phyloP scores from a whole-genome alignment of 1,140 invertebrate species.

The Drosophila murphyi region DNA sequence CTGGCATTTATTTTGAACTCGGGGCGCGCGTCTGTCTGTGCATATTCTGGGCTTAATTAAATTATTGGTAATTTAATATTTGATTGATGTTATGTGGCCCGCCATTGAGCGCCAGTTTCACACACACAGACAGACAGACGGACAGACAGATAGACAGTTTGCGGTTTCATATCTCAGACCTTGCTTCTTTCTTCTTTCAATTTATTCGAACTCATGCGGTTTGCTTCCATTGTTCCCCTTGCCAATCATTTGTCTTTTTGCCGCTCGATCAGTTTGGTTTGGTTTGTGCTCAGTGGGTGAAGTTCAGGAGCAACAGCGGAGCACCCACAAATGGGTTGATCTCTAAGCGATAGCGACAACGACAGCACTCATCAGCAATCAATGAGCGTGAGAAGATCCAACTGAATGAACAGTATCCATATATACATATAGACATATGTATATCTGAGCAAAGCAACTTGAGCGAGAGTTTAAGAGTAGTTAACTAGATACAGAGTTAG shows the following conservation, averaged over 20 bases:
- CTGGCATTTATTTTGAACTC: conserved; percentile 81
- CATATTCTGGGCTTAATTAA: conserved; percentile 82
- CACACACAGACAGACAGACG: too few species aligned
- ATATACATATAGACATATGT: neutral
- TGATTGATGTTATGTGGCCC: conserved; percentile 77
- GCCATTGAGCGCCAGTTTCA: conserved; percentile 28
- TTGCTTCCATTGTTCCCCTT: conserved; percentile 31
- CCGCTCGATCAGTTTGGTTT: neutral
- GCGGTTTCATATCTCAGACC: conserved; percentile 47
- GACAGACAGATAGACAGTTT: conserved; percentile 9
- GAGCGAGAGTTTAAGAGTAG: too few species aligned
- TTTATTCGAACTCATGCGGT: conserved; percentile 67
- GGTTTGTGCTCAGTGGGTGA: conserved; percentile 41
- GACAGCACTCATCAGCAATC: conserved; percentile 44
- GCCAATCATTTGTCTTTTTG: conserved; percentile 22
- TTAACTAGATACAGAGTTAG: too few species aligned
- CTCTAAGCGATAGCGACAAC: conserved; percentile 66
- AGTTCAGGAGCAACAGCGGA: conserved; percentile 64
- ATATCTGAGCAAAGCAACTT: neutral
- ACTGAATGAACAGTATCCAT: neutral
- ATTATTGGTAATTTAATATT: conserved; percentile 84
- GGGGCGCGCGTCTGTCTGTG: conserved; percentile 51
- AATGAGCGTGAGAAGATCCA: conserved; percentile 43
- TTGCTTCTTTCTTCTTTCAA: conserved; percentile 48
- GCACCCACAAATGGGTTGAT: conserved; percentile 63